Percentiles rank a stretch among this genome's conserved stretches.
Evolutionary conservation across 2,797 vertebrate genomes (phyloP).

Genomic region (Pipistrellus pygmaeus): DNA sequence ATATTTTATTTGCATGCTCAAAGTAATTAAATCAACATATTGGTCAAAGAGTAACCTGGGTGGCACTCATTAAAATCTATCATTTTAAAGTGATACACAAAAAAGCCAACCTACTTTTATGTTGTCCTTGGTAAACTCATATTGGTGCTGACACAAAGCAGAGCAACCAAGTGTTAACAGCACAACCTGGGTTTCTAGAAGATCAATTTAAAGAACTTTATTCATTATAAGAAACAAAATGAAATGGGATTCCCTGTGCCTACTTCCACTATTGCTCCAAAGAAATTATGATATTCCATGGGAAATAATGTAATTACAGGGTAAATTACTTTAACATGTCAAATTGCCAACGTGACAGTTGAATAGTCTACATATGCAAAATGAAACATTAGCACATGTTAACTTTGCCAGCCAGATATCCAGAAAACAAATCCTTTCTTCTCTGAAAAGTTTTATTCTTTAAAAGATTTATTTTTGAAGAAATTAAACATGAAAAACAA

Average conservation of each 20-base stretch:
- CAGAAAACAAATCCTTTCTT: conserved; percentile 50
- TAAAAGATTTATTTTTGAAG: conserved; percentile 29
- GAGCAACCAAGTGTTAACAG: not conserved
- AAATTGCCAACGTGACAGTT: conserved; percentile 44
- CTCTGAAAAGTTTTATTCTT: conserved; percentile 51
- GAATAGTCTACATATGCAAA: conserved; percentile 35
- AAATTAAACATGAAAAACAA: conserved; percentile 51
- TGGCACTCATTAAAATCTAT: conserved; percentile 72
- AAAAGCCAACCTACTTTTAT: conserved; percentile 30
- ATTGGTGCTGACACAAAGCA: conserved; percentile 53
- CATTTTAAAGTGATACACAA: conserved; percentile 71
- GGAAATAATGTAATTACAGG: conserved; percentile 53
- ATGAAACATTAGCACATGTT: conserved; percentile 62
- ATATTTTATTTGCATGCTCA: conserved; percentile 74
- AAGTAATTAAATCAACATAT: conserved; percentile 73
- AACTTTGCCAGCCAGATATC: not conserved
- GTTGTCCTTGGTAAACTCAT: not conserved
- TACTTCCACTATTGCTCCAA: conserved; percentile 46
- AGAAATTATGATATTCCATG: conserved; percentile 37
- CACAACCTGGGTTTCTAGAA: conserved; percentile 50
- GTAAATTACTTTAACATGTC: conserved; percentile 60
- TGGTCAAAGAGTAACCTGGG: conserved; percentile 76
- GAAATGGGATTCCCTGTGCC: conserved; percentile 13
- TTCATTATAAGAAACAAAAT: conserved; percentile 49
- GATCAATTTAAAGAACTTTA: not conserved